Evolutionary conservation across 2,888 invertebrate species (phyloP).

Genomic region (Capitulum mitella): DNA sequence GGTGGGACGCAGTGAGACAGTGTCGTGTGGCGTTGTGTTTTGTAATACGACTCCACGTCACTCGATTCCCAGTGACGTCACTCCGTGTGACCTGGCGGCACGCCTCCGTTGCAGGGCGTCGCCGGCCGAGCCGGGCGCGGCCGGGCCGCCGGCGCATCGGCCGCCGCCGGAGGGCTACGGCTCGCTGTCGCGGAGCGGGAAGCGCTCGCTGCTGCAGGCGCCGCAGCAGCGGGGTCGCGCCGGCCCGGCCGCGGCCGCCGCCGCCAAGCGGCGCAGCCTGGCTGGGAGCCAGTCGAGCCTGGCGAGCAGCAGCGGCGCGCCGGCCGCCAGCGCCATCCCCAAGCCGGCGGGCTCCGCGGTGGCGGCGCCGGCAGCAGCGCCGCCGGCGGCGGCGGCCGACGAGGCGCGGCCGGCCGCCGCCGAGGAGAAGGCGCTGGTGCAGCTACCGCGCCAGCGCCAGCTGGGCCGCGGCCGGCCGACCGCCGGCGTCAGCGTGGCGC

Average conservation of each 20-base stretch:
- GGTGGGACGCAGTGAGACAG: not conserved
- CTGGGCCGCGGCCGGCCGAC: slow-evolving; percentile 32
- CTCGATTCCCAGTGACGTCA: too few species aligned
- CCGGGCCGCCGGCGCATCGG: slow-evolving; percentile 10
- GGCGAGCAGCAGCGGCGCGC: slow-evolving; percentile 36
- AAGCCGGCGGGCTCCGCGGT: slow-evolving; percentile 25
- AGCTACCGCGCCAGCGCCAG: slow-evolving; percentile 34
- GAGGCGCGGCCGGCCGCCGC: slow-evolving; percentile 1
- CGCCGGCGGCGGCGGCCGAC: slow-evolving; percentile 4
- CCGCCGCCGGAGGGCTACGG: slow-evolving; percentile 20
- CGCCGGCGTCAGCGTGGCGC: slow-evolving; percentile 45
- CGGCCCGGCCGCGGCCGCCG: slow-evolving; percentile 71
- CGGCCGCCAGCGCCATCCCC: slow-evolving; percentile 34
- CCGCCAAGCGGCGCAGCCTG: slow-evolving; percentile 53
- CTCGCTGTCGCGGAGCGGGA: slow-evolving; percentile 17
- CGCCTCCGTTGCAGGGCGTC: not conserved
- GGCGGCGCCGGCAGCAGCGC: slow-evolving; percentile 28
- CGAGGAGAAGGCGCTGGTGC: slow-evolving; percentile 30
- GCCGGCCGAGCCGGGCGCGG: slow-evolving; percentile 29
- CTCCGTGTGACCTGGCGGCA: not conserved
- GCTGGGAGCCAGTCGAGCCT: slow-evolving; percentile 31
- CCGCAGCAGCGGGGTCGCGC: not conserved
- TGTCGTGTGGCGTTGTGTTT: too few species aligned
- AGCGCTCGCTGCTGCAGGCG: slow-evolving; percentile 11
- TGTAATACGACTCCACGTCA: too few species aligned